Evolutionary conservation across 2,888 invertebrate species (phyloP), one percentile per base, ranked within the genome.

Genomic region (Helicoverpa assulta): DNA sequence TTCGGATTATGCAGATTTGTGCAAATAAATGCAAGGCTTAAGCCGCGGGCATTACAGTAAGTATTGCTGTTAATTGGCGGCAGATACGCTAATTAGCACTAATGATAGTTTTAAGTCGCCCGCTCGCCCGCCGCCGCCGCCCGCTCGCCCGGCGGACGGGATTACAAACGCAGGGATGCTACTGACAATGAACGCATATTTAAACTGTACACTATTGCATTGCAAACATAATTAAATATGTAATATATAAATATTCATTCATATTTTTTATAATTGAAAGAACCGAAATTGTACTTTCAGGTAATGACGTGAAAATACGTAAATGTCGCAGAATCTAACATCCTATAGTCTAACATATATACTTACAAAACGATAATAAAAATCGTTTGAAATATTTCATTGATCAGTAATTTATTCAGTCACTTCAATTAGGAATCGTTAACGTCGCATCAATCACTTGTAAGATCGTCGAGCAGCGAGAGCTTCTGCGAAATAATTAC

Each of bases 41-140:
- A 10, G 10, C 14, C 29, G 19, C 43, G 1, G 5, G 10, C 19
- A 16, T n/a, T 12, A 50, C n/a, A 50, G 43, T 19, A 19, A 5
- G 61, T 60, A 5, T 50, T 51, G n/a, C 12, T 60, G 43, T n/a
- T 61, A 53, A 61, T 60, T 66, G 21, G 29, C 33, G n/a, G 50
- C 19, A 26, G 43, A n/a, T 33, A 43, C n/a, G 12, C 10, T 29
- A 1, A 21, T 5, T 12, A 33, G 6, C 54, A 50, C 18, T 37
- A 37, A 37, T 5, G n/a, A 29, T 21, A 19, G 19, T n/a, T 54
- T 12, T 37, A 37, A 40, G 65, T 52, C 37, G 50, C 1, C 4
- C 18, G 51, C 33, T 33, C 33, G 33, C 33, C 37, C 37, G 26
- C 62, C 26, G 14, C 51, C 37, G 16, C 26, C 26, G 5, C 14